Conservation (phyloP, 2,113 vertebrate genomes). For the Diadophis punctatus region DNA sequence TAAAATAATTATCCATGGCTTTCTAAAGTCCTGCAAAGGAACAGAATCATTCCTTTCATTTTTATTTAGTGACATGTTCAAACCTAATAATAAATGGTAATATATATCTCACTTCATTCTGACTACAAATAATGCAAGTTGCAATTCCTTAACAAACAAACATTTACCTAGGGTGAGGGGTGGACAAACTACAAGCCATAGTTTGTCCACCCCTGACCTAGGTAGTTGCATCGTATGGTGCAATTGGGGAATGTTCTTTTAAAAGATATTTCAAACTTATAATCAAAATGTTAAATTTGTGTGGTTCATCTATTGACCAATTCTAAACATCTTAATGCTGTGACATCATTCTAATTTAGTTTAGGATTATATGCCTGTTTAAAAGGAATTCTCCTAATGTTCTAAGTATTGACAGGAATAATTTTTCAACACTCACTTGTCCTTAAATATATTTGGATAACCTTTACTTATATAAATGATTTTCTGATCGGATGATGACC, state of each 20-base stretch:
- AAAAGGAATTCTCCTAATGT: neutral
- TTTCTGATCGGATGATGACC: neutral
- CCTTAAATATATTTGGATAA: neutral
- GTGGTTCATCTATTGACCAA: neutral
- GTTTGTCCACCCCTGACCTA: too few relatives aligned
- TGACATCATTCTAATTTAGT: neutral
- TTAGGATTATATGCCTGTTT: neutral
- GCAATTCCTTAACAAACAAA: neutral
- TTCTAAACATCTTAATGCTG: neutral
- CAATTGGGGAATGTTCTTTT: too few relatives aligned
- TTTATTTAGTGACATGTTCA: neutral
- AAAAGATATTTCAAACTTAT: neutral
- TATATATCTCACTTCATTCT: neutral
- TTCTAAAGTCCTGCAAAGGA: conserved; percentile 35
- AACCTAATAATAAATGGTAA: neutral
- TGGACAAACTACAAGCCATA: too few relatives aligned
- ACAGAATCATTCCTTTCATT: conserved; percentile 27
- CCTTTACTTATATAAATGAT: neutral
- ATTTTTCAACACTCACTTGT: neutral
- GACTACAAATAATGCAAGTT: neutral
- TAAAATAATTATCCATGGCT: conserved; percentile 36
- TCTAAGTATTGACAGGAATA: neutral
- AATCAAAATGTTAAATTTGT: neutral
- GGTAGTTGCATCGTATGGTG: neutral
- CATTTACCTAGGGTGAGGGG: neutral